Evolutionary conservation across 64 coral and sea anemone genomes (phyloP), one percentile per base, ranked within the genome.

Genomic region (Actinia tenebrosa): DNA sequence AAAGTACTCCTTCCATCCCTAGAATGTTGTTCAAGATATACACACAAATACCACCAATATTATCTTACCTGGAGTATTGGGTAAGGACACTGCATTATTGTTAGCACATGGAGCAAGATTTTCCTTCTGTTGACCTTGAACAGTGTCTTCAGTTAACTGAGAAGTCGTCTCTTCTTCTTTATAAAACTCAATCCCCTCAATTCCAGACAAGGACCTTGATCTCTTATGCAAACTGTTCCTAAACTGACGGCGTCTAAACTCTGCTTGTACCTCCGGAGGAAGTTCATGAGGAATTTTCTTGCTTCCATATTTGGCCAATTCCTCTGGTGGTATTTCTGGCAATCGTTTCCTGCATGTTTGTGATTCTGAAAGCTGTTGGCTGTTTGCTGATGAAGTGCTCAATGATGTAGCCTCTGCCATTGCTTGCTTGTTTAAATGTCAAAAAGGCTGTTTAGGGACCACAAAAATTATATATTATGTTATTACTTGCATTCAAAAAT

Each of bases 231-330:
- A 69, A 63, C 75, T 86, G n/a, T 50, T 96, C 13, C 88, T 96
- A 53, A 92, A 93, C 58, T 93, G 91, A 7, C 87, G 83, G 3
- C 83, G 83, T 64, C 4, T 44, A 88, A 92, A 84, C 20, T 92
- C 75, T 27, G 86, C 94, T 43, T 96, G 94, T n/a, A 96, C 91
- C 61, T 93, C 88, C 37, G 86, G 58, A 37, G 94, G 94, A 19
- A 96, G 59, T 27, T 93, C 84, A 56, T 82, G 87, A 17, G 88
- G 80, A 46, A 26, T 90, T 19, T 60, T 56, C 45, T n/a, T 11
- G 10, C 88, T 80, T 25, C 71, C 81, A 87, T 91, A 85, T 30
- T 85, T 78, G 47, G 90, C 90, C 46, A 91, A 18, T 60, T 91
- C 90, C 14, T 88, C 59, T 62, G 85, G 66, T 27, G 94, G 94